Base-by-base conservation (phyloP, 1,140 invertebrate genomes). In the Dreissena polymorpha region DNA sequence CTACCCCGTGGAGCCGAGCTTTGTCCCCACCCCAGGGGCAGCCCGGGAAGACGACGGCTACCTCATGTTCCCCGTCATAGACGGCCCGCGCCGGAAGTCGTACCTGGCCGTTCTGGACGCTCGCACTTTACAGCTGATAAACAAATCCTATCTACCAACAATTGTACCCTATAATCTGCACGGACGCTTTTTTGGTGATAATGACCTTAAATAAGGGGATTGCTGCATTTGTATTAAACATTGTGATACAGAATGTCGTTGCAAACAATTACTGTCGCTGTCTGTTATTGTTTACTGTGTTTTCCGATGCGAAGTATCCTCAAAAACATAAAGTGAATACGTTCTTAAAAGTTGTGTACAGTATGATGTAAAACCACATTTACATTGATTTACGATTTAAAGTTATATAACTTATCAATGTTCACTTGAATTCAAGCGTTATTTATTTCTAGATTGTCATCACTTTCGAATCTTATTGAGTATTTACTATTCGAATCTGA, bases 1-100 rank as follows among this genome's bases (percentile, higher is more conserved):
- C 68, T 91, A 90, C 73, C 87, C 89, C 0, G 80, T 86, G 23
- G 91, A 92, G 77, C 85, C 90, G 0, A 87, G 89, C 86, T 92
- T 91, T 77, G 86, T 91, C 10, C 82, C 87, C 7, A 65, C 53
- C 53, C 91, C 89, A 27, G 18, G 53, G 2, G 79, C 65, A 18
- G 63, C 27, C 16, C 12, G 10, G 18, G 91, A 92, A 70, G 91
- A 92, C 79, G 90, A 92, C 69, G 91, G 91, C 0, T 63, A 87
- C 39, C 55, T 92, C 7, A 64, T 92, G n/a, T 57, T 88, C 12
- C 88, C 90, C 0, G 76, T 91, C 21, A 76, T 91, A 13, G 89
- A 92, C 65, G 90, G 89, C 5, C 39, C 71, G 10, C 83, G 64
- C 10, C 68, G 73, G 25, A 75, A 57, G 57, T 86, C 80, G 27